phyloP scores from a whole-genome alignment of 2,888 invertebrate genomes.

The Crepidodera aurea region DNA sequence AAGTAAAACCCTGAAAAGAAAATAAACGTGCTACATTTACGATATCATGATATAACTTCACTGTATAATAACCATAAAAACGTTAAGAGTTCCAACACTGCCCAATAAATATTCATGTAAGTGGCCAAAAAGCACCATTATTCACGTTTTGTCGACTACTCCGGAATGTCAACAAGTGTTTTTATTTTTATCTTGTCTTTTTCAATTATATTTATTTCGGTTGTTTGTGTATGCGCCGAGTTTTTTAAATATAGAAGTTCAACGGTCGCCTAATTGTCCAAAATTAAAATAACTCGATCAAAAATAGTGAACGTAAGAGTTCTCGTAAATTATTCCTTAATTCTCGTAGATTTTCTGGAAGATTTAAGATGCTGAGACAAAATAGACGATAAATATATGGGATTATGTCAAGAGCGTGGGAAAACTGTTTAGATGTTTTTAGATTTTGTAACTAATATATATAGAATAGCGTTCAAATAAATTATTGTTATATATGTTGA shows the following conservation, averaged over 20 bases:
- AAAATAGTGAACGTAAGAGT: slow-evolving; percentile 16
- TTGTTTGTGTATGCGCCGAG: neutral
- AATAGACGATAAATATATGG: neutral
- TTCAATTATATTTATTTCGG: slow-evolving; percentile 24
- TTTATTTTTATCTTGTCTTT: slow-evolving; percentile 21
- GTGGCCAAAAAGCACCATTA: slow-evolving; percentile 11
- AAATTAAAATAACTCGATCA: slow-evolving; percentile 19
- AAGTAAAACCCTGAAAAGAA: too few relatives aligned
- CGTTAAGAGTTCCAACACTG: neutral
- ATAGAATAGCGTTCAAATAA: too few relatives aligned
- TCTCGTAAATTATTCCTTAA: slow-evolving; percentile 4
- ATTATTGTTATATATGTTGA: too few relatives aligned
- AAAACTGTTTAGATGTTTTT: slow-evolving; percentile 1
- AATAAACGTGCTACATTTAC: neutral
- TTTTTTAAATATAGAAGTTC: slow-evolving; percentile 5
- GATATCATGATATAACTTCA: neutral
- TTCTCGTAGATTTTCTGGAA: slow-evolving; percentile 11
- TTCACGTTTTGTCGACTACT: slow-evolving; percentile 12
- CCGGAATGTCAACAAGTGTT: slow-evolving; percentile 28
- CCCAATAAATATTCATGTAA: slow-evolving; percentile 14
- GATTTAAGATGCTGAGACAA: neutral
- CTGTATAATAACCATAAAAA: neutral
- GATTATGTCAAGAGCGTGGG: slow-evolving; percentile 14
- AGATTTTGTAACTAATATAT: too few relatives aligned
- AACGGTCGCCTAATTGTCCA: slow-evolving; percentile 6